Base-by-base conservation (phyloP, 2,888 invertebrate species). In the Crematogaster levior region DNA sequence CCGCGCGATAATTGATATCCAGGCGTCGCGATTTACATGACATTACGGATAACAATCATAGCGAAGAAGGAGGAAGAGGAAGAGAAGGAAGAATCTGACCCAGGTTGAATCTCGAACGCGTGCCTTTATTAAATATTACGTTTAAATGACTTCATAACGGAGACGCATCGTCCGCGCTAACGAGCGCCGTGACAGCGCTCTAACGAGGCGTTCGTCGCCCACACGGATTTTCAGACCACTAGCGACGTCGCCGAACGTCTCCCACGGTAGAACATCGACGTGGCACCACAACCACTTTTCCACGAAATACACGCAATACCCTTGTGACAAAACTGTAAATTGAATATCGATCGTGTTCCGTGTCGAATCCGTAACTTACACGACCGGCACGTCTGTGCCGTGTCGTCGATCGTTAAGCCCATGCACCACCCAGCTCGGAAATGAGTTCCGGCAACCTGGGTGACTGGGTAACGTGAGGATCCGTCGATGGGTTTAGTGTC, bases 321-420 rank as follows among this genome's bases (percentile, higher is more conserved):
- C 88, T 91, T 91, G 93, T 92, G 92, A 93, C 93, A 93, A 93
- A 93, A 93, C 85, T 92, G 93, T 91, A 93, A 93, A 94, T 94
- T 93, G 93, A 93, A 94, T 94, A 94, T 94, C 93, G 94, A 94
- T 90, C 92, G 85, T 18, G 12, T 81, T 21, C 12, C 73, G 27
- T 27, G 40, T 72, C 60, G 53, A 15, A 30, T 43, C 24, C 12
- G 27, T 56, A 75, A 63, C 51, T 65, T 66, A 84, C 72, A 74
- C 34, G 24, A 27, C 61, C 40, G 30, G 72, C 83, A 81, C 81
- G 82, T 82, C 84, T 82, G 84, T 91, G 91, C 88, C 93, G 90
- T 92, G 93, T 91, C 91, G 88, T 81, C 77, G 83, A 80, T 89
- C 89, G 90, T 92, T 92, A 91, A 79, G 56, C 65, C 27, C 6